Evolutionary conservation across 2,797 vertebrate species (phyloP).

Genomic region (Vespertilio murinus): DNA sequence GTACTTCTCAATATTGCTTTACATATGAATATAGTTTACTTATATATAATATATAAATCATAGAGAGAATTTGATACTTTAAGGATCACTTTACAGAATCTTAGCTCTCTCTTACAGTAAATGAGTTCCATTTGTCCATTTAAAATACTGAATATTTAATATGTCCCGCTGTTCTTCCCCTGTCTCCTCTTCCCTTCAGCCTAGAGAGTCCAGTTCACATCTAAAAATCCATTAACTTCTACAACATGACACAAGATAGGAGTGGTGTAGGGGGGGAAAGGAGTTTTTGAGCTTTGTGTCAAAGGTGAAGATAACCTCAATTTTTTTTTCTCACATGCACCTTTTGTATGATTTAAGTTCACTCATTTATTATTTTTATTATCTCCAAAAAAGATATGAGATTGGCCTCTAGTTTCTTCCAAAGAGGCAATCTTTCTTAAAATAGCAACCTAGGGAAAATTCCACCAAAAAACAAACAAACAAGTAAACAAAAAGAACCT

Average conservation of each 20-base stretch:
- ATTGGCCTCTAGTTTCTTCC: background rate
- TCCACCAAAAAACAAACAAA: background rate
- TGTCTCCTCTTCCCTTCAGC: conserved; percentile 12
- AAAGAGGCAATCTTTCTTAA: background rate
- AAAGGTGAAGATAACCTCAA: background rate
- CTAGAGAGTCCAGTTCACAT: background rate
- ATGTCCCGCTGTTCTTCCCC: conserved; percentile 14
- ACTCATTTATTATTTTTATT: background rate
- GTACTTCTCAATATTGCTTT: background rate
- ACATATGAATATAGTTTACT: background rate
- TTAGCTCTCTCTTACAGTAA: conserved; percentile 46
- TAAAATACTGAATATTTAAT: conserved; percentile 74
- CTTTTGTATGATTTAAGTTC: background rate
- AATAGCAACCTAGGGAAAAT: background rate
- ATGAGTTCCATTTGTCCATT: conserved; percentile 57
- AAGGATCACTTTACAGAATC: conserved; percentile 46
- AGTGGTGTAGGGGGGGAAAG: background rate
- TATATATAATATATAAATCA: background rate
- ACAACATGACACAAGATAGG: background rate
- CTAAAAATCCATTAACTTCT: conserved; percentile 39
- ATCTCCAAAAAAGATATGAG: conserved; percentile 2
- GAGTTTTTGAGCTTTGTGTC: background rate
- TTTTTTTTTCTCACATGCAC: background rate
- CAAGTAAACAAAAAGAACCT: background rate
- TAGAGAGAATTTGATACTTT: conserved; percentile 1